Conservation (phyloP, 2,113 vertebrate genomes). For the Calyptommatus sinebrachiatus region DNA sequence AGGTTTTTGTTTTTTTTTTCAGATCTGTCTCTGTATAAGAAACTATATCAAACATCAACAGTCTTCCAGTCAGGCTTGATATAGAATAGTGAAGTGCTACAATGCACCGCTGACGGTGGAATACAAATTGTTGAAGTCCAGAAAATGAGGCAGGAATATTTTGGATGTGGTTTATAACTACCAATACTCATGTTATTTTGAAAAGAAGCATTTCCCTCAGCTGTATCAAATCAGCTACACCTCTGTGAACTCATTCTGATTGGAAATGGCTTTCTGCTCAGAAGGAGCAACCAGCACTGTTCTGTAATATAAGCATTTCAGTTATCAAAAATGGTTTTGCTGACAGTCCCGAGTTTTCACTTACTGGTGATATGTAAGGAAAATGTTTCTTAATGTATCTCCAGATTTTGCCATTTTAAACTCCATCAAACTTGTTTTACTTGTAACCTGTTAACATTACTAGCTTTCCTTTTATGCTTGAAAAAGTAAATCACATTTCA, state of each 20-base stretch:
- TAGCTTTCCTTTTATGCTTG: not conserved
- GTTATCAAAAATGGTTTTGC: conserved; percentile 24
- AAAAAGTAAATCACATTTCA: not conserved
- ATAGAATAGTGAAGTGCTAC: conserved; percentile 7
- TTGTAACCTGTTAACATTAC: too few species aligned
- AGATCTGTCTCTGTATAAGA: conserved; percentile 5
- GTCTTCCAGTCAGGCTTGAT: not conserved
- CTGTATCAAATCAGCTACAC: conserved; percentile 43
- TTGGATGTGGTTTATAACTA: conserved; percentile 33
- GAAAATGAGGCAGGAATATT: conserved; percentile 43
- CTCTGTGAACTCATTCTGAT: conserved; percentile 41
- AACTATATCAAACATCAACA: not conserved
- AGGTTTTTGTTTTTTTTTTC: not conserved
- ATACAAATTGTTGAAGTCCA: not conserved
- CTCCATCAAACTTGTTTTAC: conserved; percentile 34
- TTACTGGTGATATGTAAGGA: conserved; percentile 38
- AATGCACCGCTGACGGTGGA: not conserved
- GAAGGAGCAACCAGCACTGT: conserved; percentile 4
- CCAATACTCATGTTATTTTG: conserved; percentile 36
- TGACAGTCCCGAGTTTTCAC: conserved; percentile 7
- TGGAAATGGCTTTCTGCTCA: conserved; percentile 45
- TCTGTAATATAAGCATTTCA: conserved; percentile 28
- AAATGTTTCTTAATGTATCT: conserved; percentile 31
- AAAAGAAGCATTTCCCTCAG: conserved; percentile 54
- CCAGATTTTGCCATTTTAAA: conserved; percentile 10